Base-by-base conservation (phyloP, 1,140 invertebrate species). In the Arctopsyche grandis region DNA sequence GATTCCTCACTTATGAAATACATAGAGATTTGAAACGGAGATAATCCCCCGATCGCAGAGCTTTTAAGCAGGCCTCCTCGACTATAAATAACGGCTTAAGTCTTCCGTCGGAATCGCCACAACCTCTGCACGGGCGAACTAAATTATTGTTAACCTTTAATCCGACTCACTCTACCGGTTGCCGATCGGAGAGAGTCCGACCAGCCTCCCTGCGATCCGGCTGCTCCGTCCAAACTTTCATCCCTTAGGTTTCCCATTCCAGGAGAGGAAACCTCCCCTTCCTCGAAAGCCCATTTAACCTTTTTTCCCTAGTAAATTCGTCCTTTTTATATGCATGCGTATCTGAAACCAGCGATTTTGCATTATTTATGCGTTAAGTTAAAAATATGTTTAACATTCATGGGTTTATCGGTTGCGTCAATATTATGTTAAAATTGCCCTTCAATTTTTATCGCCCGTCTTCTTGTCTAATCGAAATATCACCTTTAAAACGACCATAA, bases 71-170 rank as follows among this genome's bases (percentile, higher is more conserved):
- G 16, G 16, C 48, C 48, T 52, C 16, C 48, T 22, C 63, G 63
- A 12, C 63, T 66, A 66, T 66, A 66, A 66, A 66, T 66, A 66
- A 66, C 63, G 24, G 21, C 21, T 66, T 66, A 66, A 66, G 63
- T 66, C 63, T 66, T 66, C 63, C 63, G 63, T 26, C 63, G 63
- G 63, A 66, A 66, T 66, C 63, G 63, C 63, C 63, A 22, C 63
- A 66, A 22, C 63, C 63, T 66, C 48, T 38, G 29, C 29, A 38
- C 29, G 29, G 29, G 3, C 48, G 48, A 52, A 52, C 48, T 52
- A 66, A 66, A 66, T 66, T 66, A 66, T 66, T 66, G 63, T 66
- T 66, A 66, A 66, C 63, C 63, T 66, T 66, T 66, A 22, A 66
- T 66, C 63, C 63, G 21, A 22, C 19, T 66, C 63, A 52, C 48